Evolutionary conservation across 2,113 vertebrate species (phyloP).

Genomic region (Petromus typicus): DNA sequence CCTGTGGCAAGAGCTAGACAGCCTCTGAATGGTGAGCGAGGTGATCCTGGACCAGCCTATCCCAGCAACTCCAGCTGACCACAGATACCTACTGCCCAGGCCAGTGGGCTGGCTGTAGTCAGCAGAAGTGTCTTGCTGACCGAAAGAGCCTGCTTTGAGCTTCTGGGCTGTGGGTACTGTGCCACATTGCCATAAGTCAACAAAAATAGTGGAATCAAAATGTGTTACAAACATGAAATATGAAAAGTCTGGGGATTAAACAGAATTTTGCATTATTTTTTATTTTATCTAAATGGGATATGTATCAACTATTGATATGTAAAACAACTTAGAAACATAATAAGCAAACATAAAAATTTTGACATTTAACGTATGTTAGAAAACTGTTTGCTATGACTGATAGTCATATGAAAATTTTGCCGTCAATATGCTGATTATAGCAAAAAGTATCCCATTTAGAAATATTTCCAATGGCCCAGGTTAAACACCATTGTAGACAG

Average conservation of each 20-base stretch:
- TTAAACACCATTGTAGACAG: neutral
- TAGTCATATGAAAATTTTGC: neutral
- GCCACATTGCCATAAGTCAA: neutral
- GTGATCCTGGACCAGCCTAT: neutral
- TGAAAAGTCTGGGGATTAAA: neutral
- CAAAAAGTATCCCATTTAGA: neutral
- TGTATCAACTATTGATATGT: neutral
- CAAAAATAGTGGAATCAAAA: neutral
- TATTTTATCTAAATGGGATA: neutral
- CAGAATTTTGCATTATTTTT: neutral
- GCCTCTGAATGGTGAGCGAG: neutral
- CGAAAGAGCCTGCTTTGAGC: neutral
- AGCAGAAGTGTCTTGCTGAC: too few relatives aligned
- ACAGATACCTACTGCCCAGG: neutral
- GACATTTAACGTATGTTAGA: neutral
- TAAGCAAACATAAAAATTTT: neutral
- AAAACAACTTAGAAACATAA: slow-evolving; percentile 37
- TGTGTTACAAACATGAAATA: neutral
- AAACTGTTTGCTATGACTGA: slow-evolving; percentile 12
- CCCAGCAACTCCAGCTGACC: neutral
- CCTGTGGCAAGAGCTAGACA: neutral
- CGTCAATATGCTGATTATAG: neutral
- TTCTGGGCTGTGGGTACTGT: neutral
- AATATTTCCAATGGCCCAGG: neutral
- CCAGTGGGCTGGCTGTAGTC: too few relatives aligned